These are phyloP conservation scores for Zaprionus africanus DNA, from an alignment of 1,140 invertebrate species.

Conservation along the genomic window DNA sequence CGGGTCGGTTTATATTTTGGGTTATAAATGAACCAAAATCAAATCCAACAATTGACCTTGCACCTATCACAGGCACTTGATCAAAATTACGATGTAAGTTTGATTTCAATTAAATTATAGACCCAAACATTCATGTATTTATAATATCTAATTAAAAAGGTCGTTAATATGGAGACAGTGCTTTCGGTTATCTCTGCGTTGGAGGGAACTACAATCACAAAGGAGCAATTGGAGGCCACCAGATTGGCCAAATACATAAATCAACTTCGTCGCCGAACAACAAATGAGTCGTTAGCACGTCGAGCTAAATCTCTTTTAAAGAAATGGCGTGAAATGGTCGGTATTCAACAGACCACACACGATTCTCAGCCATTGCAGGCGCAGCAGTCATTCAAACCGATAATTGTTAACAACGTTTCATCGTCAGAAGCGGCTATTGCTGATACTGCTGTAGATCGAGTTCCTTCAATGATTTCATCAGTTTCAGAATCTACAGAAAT, in stretches of 20 bases:
- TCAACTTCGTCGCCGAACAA: slow-evolving; percentile 93
- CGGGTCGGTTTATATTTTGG: slow-evolving; percentile 39
- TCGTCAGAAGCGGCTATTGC: slow-evolving; percentile 6
- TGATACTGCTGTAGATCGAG: slow-evolving; percentile 17
- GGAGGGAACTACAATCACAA: slow-evolving; percentile 96
- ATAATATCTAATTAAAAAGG: slow-evolving; percentile 86
- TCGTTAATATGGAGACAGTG: slow-evolving; percentile 96
- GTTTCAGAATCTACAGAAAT: neutral
- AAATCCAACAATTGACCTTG: slow-evolving; percentile 86
- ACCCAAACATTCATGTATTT: neutral
- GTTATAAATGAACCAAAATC: slow-evolving; percentile 82
- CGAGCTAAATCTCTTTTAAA: slow-evolving; percentile 95
- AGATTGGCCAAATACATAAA: slow-evolving; percentile 97
- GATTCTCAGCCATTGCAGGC: slow-evolving; percentile 46
- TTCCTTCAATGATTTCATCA: neutral
- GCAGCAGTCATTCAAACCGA: slow-evolving; percentile 15
- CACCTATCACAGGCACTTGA: slow-evolving; percentile 88
- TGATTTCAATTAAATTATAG: neutral
- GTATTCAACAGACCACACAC: slow-evolving; percentile 78
- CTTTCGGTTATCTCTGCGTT: slow-evolving; percentile 95
- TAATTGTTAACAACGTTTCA: neutral
- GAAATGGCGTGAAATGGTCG: slow-evolving; percentile 92
- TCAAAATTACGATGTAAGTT: slow-evolving; percentile 89
- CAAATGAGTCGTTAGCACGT: slow-evolving; percentile 91
- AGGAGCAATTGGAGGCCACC: slow-evolving; percentile 96